Conservation (phyloP, 2,888 invertebrate genomes). For the Megaustenia siamemsis region DNA sequence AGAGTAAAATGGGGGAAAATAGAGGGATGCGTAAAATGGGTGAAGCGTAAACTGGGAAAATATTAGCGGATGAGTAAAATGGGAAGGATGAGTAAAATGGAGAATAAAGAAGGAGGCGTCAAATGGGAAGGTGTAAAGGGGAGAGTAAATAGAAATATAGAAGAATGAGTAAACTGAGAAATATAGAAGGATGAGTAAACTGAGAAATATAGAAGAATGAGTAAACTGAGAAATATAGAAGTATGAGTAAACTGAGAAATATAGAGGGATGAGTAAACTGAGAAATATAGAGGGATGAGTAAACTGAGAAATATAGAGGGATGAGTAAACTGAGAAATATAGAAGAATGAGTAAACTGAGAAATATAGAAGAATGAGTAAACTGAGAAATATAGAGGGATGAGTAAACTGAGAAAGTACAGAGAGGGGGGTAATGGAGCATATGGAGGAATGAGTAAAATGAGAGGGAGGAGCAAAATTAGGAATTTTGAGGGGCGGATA, state of each 20-base stretch:
- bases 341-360: too few species aligned
- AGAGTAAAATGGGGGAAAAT: background rate
- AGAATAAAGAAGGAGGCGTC: background rate
- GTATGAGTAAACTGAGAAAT: too few species aligned
- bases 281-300: too few species aligned
- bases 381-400: too few species aligned
- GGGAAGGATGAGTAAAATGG: background rate
- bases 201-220: too few species aligned
- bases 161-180: too few species aligned
- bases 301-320: too few species aligned
- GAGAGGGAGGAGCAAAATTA: background rate
- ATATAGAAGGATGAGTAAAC: background rate
- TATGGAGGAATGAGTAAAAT: background rate
- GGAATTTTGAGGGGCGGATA: background rate
- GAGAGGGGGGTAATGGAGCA: background rate
- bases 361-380: too few species aligned
- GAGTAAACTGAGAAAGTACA: too few species aligned
- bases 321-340: too few species aligned
- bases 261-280: too few species aligned
- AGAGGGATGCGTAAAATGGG: background rate
- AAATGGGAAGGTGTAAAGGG: conserved; percentile 16
- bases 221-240: too few species aligned
- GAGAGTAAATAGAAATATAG: conserved; percentile 2
- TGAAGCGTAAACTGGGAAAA: background rate
- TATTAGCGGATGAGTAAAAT: background rate